Evolutionary conservation across 1,140 invertebrate genomes (phyloP), one percentile per base, ranked within the genome.

Genomic region (Coenobita brevimanus): DNA sequence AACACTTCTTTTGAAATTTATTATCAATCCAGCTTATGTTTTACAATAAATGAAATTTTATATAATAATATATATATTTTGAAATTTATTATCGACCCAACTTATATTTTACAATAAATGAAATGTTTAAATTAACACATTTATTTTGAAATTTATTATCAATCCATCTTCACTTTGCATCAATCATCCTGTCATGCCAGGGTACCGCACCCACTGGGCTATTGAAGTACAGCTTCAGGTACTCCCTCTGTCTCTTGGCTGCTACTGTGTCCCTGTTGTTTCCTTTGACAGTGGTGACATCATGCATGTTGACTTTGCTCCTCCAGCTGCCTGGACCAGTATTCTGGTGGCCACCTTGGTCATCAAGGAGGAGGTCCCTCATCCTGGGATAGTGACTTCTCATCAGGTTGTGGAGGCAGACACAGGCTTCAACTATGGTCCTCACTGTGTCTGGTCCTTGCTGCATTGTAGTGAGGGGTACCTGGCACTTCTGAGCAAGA

Each of bases 191-290:
- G 27, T 80, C 78, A 27, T 30, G 54, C 78, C 78, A 80, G 10
- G 78, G 17, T 21, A 80, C 78, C 10, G 2, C 21, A 60, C 78
- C 78, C 3, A 27, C 78, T 57, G 54, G 43, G 33, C 4, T 57
- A n/a, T 60, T 60, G 78, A 80, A 80, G 50, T 80, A 60, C n/a
- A 24, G 15, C 30, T 60, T 80, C 43, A 80, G 50, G 50, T 80
- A 80, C 27, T 82, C 80, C 36, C 64, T 33, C 27, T 82, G 80
- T 69, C 21, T 69, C 62, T 82, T 82, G 27, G 80, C 60, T 38
- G 30, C 60, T 67, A 82, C 8, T 41, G 62, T 67, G 38, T 82
- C 80, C 38, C 60, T 43, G 36, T 82, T 82, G 27, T 27, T 60
- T 80, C 78, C 78, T 60, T 80, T 30, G 6, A 33, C 8, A 6